Conservation (phyloP, 2,113 vertebrate species). For the Thryonomys swinderianus region DNA sequence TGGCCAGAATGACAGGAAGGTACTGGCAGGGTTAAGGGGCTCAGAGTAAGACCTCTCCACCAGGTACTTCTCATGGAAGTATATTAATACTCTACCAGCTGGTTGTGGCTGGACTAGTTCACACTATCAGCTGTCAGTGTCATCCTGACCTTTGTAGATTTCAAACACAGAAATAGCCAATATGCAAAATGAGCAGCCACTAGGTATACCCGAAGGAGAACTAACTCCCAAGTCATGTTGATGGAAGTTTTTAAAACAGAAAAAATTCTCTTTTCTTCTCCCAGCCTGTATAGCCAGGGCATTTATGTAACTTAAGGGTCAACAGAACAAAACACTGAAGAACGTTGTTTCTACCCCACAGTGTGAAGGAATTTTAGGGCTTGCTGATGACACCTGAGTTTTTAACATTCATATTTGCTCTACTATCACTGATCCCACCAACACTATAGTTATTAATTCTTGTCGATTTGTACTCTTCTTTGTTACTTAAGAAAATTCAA, state of each 20-base stretch:
- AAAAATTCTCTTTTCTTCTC: neutral
- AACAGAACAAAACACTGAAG: neutral
- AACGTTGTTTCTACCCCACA: constrained; percentile 27
- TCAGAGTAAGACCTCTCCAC: neutral
- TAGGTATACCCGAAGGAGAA: neutral
- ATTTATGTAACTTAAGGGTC: neutral
- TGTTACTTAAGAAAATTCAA: constrained; percentile 10
- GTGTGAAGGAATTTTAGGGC: neutral
- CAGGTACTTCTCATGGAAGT: neutral
- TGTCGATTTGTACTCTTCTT: neutral
- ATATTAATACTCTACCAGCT: constrained; percentile 16
- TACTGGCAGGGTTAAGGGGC: neutral
- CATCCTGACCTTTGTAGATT: neutral
- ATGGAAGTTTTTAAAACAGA: neutral
- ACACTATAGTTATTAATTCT: constrained; percentile 30
- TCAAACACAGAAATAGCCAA: neutral
- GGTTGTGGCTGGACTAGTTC: neutral
- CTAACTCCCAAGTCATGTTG: neutral
- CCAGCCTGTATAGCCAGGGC: neutral
- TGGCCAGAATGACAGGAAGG: neutral
- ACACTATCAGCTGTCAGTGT: neutral
- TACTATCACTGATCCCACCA: neutral
- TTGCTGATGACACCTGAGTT: neutral
- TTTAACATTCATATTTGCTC: constrained; percentile 14
- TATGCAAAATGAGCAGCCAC: neutral